A percentile compares a stretch with the other conserved stretches of the same genome.
Conservation (phyloP, 2,888 invertebrate species). For the Nebria brevicollis region DNA sequence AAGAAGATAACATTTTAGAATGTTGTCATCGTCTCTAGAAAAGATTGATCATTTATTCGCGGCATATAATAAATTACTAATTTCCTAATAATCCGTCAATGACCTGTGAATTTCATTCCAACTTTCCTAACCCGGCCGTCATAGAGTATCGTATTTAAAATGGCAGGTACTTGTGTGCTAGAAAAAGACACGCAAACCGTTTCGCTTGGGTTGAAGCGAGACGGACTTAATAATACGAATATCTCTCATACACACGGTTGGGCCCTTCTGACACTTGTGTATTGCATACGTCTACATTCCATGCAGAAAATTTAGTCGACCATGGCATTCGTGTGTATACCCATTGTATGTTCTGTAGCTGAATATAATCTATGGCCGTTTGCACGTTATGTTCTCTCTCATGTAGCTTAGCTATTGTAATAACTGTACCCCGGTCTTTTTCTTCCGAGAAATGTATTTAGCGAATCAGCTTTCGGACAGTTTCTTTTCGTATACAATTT, state of each 20-base stretch:
- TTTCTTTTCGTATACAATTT: too few species aligned
- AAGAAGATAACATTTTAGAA: too few species aligned
- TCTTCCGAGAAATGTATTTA: too few species aligned
- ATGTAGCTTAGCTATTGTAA: too few species aligned
- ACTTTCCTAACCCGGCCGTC: not conserved
- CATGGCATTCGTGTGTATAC: slow-evolving; percentile 9
- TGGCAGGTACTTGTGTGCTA: too few species aligned
- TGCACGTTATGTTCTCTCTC: too few species aligned
- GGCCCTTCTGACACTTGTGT: not conserved
- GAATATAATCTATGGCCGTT: slow-evolving; percentile 24
- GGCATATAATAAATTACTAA: too few species aligned
- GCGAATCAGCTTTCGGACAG: too few species aligned
- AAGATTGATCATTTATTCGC: not conserved
- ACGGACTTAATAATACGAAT: slow-evolving; percentile 8
- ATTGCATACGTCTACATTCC: slow-evolving; percentile 21
- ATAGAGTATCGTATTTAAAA: not conserved
- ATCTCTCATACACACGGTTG: not conserved
- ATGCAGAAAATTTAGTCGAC: slow-evolving; percentile 28
- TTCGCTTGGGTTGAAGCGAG: not conserved
- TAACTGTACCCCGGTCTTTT: too few species aligned
- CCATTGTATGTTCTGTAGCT: not conserved
- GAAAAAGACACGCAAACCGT: too few species aligned
- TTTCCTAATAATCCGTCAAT: slow-evolving; percentile 27
- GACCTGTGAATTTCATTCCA: slow-evolving; percentile 24
- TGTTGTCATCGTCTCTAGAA: too few species aligned